phyloP scores from a whole-genome alignment of 1,140 invertebrate genomes.

The Drosophila arawakana region DNA sequence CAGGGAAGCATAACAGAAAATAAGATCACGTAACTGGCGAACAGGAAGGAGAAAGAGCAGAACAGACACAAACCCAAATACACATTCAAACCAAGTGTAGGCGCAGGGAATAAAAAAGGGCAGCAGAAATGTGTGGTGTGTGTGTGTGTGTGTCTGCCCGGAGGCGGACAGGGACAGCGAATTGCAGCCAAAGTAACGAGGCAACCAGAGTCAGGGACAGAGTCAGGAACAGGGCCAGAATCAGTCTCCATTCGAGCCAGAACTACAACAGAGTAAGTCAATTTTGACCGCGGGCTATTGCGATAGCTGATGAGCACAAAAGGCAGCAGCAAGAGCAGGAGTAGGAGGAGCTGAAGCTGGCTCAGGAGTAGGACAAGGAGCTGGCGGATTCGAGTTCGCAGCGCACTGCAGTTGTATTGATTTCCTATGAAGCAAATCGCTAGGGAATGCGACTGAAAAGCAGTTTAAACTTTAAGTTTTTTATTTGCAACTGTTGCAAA shows the following conservation, averaged over 20 bases:
- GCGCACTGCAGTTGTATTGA: slow-evolving; percentile 76
- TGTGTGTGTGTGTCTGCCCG: slow-evolving; percentile 43
- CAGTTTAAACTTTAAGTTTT: slow-evolving; percentile 76
- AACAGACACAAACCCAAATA: slow-evolving; percentile 10
- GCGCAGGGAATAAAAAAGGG: slow-evolving; percentile 61
- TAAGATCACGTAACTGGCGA: slow-evolving; percentile 78
- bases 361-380: not conserved
- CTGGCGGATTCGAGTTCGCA: not conserved
- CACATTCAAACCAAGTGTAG: slow-evolving; percentile 45
- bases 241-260: slow-evolving; percentile 8
- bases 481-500: slow-evolving; percentile 46
- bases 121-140: slow-evolving; percentile 9
- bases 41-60: slow-evolving; percentile 29
- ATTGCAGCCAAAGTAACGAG: slow-evolving; percentile 64
- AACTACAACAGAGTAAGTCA: slow-evolving; percentile 59
- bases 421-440: slow-evolving; percentile 60
- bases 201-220: slow-evolving; percentile 21
- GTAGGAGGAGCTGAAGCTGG: not conserved
- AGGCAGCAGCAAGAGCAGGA: not conserved
- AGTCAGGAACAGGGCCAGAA: slow-evolving; percentile 22
- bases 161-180: slow-evolving; percentile 42
- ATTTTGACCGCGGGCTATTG: slow-evolving; percentile 78
- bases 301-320: slow-evolving; percentile 74
- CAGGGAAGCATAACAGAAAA: slow-evolving; percentile 60
- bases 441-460: slow-evolving; percentile 43